phyloP scores from a whole-genome alignment of 2,888 invertebrate genomes.

The Hylaea fasciaria region DNA sequence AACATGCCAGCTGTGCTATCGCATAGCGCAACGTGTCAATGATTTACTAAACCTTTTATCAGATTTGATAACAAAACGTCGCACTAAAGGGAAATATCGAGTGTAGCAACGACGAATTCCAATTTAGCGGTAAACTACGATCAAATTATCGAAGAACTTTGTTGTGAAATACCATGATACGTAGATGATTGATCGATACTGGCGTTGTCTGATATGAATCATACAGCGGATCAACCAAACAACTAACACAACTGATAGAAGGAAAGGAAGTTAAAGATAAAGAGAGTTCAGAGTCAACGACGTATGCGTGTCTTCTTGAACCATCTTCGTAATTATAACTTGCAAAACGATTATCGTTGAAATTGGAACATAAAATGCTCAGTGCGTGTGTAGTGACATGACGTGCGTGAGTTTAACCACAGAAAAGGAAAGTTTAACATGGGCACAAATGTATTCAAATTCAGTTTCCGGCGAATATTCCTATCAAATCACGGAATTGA shows the following conservation, averaged over 20 bases:
- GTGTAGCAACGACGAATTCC: conserved; percentile 7
- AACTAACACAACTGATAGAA: neutral
- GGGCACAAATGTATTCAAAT: conserved; percentile 30
- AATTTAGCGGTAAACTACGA: conserved; percentile 6
- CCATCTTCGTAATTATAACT: conserved; percentile 3
- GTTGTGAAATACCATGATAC: conserved; percentile 18
- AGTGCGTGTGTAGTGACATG: conserved; percentile 30
- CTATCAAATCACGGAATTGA: conserved; percentile 50
- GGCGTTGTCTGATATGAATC: conserved; percentile 13
- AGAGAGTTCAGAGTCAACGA: conserved; percentile 5
- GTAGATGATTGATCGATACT: conserved; percentile 24
- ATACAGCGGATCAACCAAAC: conserved; percentile 6
- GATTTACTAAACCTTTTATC: conserved; percentile 40
- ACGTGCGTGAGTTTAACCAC: conserved; percentile 36
- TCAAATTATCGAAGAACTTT: conserved; percentile 15
- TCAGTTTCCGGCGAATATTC: conserved; percentile 45
- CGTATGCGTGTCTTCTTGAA: conserved; percentile 11
- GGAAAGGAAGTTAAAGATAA: conserved; percentile 11
- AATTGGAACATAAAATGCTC: conserved; percentile 25
- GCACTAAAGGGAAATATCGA: conserved; percentile 34
- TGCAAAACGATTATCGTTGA: conserved; percentile 12
- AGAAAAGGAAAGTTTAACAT: conserved; percentile 40
- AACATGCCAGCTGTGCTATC: conserved; percentile 19
- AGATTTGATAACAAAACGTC: conserved; percentile 37
- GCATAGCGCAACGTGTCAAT: conserved; percentile 33